Evolutionary conservation across 2,113 vertebrate genomes (phyloP).

Genomic region (Aptenodytes forsteri): DNA sequence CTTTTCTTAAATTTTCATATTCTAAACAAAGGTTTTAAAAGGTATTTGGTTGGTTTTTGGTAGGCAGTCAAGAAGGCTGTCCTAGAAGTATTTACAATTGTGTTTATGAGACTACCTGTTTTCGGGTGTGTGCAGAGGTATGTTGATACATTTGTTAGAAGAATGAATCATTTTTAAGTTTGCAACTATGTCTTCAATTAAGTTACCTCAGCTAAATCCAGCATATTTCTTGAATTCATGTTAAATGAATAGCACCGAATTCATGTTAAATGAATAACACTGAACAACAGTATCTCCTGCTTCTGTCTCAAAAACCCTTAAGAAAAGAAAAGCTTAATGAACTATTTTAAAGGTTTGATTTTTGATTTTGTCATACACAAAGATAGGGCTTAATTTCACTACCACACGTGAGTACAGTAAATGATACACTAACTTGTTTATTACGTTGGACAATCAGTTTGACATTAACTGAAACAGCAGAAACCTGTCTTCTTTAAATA

Average conservation of each 20-base stretch:
- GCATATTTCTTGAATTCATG: neutral
- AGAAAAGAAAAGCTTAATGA: neutral
- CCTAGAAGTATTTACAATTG: neutral
- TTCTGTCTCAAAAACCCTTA: neutral
- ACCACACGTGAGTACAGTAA: fast-evolving
- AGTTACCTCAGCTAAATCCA: neutral
- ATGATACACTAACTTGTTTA: neutral
- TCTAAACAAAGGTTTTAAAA: neutral
- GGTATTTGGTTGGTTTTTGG: neutral
- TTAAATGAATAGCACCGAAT: no score
- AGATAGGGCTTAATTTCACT: neutral
- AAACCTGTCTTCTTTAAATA: neutral
- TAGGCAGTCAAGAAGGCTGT: neutral
- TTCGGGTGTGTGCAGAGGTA: neutral
- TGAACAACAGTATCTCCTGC: no score
- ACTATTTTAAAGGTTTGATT: neutral
- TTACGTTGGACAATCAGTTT: neutral
- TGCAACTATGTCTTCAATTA: neutral
- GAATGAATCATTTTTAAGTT: fast-evolving
- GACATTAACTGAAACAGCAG: neutral
- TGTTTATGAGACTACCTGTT: neutral
- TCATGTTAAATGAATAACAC: neutral
- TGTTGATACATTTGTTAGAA: neutral
- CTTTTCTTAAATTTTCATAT: neutral
- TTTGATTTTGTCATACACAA: neutral